phyloP scores from a whole-genome alignment of 2,797 vertebrate genomes.

The Sebastes ruberrimus region DNA sequence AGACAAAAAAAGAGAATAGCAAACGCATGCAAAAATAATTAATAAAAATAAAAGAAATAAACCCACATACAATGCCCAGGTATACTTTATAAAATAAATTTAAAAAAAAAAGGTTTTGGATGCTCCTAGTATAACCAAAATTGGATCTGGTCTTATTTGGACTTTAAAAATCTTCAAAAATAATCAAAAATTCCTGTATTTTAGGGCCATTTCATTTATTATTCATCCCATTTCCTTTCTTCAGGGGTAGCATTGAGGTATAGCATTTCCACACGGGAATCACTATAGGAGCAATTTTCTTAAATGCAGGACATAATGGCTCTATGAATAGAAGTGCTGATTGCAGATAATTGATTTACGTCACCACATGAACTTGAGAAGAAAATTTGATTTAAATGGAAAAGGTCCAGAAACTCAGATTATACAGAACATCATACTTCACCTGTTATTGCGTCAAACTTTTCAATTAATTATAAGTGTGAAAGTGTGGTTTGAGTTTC shows the following conservation, averaged over 20 bases:
- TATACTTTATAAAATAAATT: too few species aligned
- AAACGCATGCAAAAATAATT: too few species aligned
- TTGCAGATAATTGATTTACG: slow-evolving; percentile 5
- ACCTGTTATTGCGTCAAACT: not conserved
- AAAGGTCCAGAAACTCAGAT: not conserved
- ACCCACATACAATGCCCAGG: too few species aligned
- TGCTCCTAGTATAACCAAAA: too few species aligned
- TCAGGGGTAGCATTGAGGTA: not conserved
- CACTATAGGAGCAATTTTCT: not conserved
- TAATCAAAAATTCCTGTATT: too few species aligned
- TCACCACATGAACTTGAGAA: not conserved
- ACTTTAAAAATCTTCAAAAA: too few species aligned
- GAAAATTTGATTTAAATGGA: not conserved
- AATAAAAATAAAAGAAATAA: too few species aligned
- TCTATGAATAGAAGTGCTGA: slow-evolving; percentile 1
- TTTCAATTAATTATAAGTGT: not conserved
- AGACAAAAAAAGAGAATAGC: too few species aligned
- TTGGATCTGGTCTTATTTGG: too few species aligned
- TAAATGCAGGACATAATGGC: not conserved
- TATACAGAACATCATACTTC: not conserved
- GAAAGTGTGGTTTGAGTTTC: not conserved
- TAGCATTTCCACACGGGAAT: not conserved
- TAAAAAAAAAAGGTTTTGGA: too few species aligned
- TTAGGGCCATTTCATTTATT: not conserved
- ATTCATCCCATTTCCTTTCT: not conserved